Base-by-base conservation (phyloP, 1,140 invertebrate genomes). In the Drosophila dunni region DNA sequence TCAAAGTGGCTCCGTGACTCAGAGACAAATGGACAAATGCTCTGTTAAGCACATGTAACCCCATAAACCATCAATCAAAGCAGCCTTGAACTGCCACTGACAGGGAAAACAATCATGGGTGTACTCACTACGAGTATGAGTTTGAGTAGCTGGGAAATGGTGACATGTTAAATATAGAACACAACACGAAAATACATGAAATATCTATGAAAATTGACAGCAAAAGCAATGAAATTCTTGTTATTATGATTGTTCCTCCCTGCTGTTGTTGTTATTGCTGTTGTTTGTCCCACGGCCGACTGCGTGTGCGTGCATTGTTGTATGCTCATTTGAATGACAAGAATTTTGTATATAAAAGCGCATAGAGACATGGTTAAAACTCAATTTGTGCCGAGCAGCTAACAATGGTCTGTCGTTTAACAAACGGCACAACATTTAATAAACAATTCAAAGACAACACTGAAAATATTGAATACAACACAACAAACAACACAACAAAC, bases 91-190 rank as follows among this genome's bases (percentile, higher is more conserved):
- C 73, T 61, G 84, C 20, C 46, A 73, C 17, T 88, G 83, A 77
- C 82, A 85, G 81, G 24, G 68, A 72, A 75, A n/a, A 20, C 8
- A 62, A 20, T 62, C 60, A 42, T 17, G 36, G 38, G 53, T 56
- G 38, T 54, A 64, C 46, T 54, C 38, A 64, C 36, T 34, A 40
- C 17, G 56, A 40, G 34, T 67, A 9, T 9, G 13, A 17, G 15
- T 46, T 24, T n/a, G 40, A 42, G 20, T 42, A 20, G 66, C 48
- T 45, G 65, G 61, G 62, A 78, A 73, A 65, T 74, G 73, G 74
- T 78, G 78, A 69, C 76, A 76, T 64, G 68, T 66, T 81, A 85
- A 68, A 89, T 74, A 83, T 89, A 88, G 79, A 88, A 80, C 79
- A 66, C 42, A 77, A 29, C 24, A 29, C 24, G 24, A 29, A 34